A percentile compares a stretch with the other conserved stretches of the same genome.
Conservation (phyloP, 2,888 invertebrate genomes). For the Ormyrus labotus region DNA sequence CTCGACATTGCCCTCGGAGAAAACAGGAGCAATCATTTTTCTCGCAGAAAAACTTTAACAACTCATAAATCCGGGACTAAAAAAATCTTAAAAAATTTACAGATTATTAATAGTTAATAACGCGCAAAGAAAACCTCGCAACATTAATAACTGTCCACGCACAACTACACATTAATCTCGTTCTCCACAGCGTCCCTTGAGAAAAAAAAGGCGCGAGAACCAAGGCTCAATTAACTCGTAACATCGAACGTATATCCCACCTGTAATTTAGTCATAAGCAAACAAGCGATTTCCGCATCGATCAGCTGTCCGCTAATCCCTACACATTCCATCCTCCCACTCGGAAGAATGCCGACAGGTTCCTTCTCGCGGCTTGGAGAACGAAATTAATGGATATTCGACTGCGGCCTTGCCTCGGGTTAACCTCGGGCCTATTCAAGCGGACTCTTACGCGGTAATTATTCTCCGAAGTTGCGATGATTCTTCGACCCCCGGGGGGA, state of each 20-base stretch:
- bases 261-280: conserved; percentile 18
- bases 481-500: neutral
- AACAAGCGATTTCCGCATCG: conserved; percentile 31
- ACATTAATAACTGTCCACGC: no score
- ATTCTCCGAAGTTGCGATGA: conserved; percentile 11
- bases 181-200: no score
- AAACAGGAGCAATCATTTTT: no score
- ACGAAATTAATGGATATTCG: conserved; percentile 43
- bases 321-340: conserved; percentile 31
- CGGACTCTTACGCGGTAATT: conserved; percentile 26
- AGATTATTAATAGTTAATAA: no score
- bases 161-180: no score
- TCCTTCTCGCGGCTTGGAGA: conserved; percentile 14
- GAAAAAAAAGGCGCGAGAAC: no score
- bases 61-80: no score
- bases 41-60: no score
- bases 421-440: conserved; percentile 36
- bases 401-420: conserved; percentile 23
- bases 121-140: no score
- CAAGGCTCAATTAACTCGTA: no score
- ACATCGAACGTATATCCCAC: neutral
- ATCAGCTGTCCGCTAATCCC: neutral
- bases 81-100: no score
- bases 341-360: conserved; percentile 12
- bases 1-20: no score